Percentiles rank a stretch among this genome's conserved stretches.
Evolutionary conservation across 2,888 invertebrate species (phyloP).

Genomic region (Lathronympha strigana): DNA sequence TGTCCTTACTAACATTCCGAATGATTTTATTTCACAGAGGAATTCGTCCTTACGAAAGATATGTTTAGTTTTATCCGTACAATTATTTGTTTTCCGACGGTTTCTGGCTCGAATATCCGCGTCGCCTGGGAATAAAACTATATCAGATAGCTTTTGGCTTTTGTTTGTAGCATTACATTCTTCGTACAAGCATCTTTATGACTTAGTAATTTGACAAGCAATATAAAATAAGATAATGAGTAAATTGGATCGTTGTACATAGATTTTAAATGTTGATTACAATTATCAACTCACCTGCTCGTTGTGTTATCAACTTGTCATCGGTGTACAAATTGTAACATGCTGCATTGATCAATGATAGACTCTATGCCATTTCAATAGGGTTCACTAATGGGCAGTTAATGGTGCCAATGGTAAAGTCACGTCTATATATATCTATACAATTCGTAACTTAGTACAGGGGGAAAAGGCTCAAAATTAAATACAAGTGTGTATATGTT

Average conservation of each 20-base stretch:
- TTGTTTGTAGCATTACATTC: background rate
- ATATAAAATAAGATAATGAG: background rate
- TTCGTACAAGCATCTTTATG: background rate
- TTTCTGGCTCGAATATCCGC: slow-evolving; percentile 18
- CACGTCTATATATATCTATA: too few species aligned
- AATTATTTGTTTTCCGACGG: background rate
- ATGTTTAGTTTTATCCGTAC: slow-evolving; percentile 19
- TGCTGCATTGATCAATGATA: too few species aligned
- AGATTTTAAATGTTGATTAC: too few species aligned
- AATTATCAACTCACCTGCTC: background rate
- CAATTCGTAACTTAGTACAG: too few species aligned
- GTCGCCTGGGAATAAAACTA: background rate
- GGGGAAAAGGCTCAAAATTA: too few species aligned
- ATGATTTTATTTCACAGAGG: slow-evolving; percentile 34
- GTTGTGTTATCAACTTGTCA: background rate
- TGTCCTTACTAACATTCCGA: slow-evolving; percentile 38
- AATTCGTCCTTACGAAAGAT: slow-evolving; percentile 31
- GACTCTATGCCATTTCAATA: too few species aligned
- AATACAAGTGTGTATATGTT: too few species aligned
- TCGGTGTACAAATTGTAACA: background rate
- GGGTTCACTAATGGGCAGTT: too few species aligned
- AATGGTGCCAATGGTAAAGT: too few species aligned
- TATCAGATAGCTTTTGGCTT: background rate
- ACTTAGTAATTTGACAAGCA: background rate
- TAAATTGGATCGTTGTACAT: too few species aligned